Evolutionary conservation across 2,113 vertebrate genomes (phyloP).

Genomic region (Nettapus auritus): DNA sequence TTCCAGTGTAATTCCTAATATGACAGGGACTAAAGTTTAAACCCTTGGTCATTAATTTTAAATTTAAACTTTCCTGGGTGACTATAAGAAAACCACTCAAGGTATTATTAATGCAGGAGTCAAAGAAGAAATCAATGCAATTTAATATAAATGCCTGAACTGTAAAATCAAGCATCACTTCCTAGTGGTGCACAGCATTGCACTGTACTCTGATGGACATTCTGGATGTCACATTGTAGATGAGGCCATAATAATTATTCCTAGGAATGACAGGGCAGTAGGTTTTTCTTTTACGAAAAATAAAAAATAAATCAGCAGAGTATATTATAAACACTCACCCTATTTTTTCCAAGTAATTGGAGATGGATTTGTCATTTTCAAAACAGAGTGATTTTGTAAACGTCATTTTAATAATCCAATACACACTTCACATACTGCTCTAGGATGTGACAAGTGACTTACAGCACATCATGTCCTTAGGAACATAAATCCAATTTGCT

Average conservation of each 20-base stretch:
- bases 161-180: background rate
- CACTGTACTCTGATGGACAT: background rate
- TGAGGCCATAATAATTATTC: background rate
- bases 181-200: background rate
- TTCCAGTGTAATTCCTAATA: slow-evolving; percentile 1
- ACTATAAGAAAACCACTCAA: background rate
- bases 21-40: slow-evolving; percentile 28
- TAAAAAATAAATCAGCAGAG: background rate
- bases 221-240: background rate
- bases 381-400: background rate
- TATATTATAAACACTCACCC: background rate
- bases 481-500: background rate
- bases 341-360: background rate
- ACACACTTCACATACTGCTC: background rate
- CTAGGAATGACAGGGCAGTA: background rate
- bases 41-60: background rate
- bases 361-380: background rate
- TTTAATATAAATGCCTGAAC: background rate
- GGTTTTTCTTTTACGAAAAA: background rate
- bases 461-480: background rate
- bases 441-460: background rate
- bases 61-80: slow-evolving; percentile 8
- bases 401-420: background rate
- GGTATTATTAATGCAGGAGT: background rate
- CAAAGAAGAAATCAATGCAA: background rate